A percentile compares a stretch with the other conserved stretches of the same genome.
Evolutionary conservation across 2,888 invertebrate species (phyloP).

Genomic region (Plebejus argus): DNA sequence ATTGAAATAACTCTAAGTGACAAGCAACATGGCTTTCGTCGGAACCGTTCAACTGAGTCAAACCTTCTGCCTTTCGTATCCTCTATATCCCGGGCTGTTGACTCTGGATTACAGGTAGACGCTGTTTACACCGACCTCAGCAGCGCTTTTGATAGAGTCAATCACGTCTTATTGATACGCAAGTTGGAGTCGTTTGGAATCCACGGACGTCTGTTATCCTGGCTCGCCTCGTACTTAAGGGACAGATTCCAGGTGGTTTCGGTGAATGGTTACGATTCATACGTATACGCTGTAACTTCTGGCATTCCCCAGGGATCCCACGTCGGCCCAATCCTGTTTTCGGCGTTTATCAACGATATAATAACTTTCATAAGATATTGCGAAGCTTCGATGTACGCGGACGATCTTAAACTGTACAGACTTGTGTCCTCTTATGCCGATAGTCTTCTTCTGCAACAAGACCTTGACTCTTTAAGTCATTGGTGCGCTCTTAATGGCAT

Average conservation of each 20-base stretch:
- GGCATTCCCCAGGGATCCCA: slow-evolving; percentile 9
- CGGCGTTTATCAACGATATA: slow-evolving; percentile 20
- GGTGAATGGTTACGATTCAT: neutral
- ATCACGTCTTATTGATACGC: neutral
- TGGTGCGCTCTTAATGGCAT: slow-evolving; percentile 5
- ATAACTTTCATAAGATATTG: neutral
- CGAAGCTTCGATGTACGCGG: neutral
- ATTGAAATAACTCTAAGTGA: slow-evolving; percentile 20
- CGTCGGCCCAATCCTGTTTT: slow-evolving; percentile 5
- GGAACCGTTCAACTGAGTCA: slow-evolving; percentile 21
- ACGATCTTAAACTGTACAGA: neutral
- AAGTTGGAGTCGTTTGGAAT: slow-evolving; percentile 20
- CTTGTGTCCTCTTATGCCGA: neutral
- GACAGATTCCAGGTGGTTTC: neutral
- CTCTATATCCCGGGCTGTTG: slow-evolving; percentile 27
- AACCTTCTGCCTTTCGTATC: slow-evolving; percentile 31
- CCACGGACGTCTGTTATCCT: neutral
- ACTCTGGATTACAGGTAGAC: slow-evolving; percentile 31
- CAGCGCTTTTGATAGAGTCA: slow-evolving; percentile 36
- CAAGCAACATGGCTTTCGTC: slow-evolving; percentile 37
- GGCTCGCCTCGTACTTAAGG: slow-evolving; percentile 10
- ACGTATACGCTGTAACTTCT: neutral
- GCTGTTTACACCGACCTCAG: slow-evolving; percentile 36
- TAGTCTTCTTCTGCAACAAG: neutral
- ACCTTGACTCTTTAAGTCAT: neutral